Evolutionary conservation across 2,113 vertebrate species (phyloP).

Genomic region (Glaucidium brasilianum): DNA sequence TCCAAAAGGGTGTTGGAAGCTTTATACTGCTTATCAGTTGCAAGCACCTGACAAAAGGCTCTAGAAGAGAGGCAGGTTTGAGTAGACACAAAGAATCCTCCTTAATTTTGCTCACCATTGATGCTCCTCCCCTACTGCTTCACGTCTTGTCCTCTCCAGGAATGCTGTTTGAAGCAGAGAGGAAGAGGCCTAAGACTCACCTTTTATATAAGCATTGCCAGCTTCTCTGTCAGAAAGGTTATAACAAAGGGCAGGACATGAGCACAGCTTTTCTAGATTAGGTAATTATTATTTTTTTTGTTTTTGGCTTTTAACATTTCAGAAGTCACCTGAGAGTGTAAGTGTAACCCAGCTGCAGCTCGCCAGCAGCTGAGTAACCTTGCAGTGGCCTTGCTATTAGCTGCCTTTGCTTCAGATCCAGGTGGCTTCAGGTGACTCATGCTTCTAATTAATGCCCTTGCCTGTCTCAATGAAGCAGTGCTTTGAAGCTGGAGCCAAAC

Average conservation of each 20-base stretch:
- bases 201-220: neutral
- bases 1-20: neutral
- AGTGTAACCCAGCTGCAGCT: neutral
- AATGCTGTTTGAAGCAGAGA: neutral
- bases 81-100: neutral
- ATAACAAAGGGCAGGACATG: neutral
- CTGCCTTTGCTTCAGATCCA: neutral
- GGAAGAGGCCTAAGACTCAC: neutral
- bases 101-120: neutral
- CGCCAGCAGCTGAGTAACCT: neutral
- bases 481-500: constrained; percentile 2
- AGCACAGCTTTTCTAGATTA: neutral
- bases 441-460: constrained; percentile 5
- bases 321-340: no score
- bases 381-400: neutral
- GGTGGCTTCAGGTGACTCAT: constrained; percentile 57
- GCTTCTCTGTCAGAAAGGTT: neutral
- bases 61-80: neutral
- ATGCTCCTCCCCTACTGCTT: neutral
- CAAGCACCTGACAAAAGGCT: neutral
- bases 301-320: neutral
- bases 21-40: neutral
- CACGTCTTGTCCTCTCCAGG: neutral
- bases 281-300: neutral
- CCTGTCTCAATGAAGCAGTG: neutral